phyloP scores from a whole-genome alignment of 1,140 invertebrate species.

The Caenorhabditis inopinata region DNA sequence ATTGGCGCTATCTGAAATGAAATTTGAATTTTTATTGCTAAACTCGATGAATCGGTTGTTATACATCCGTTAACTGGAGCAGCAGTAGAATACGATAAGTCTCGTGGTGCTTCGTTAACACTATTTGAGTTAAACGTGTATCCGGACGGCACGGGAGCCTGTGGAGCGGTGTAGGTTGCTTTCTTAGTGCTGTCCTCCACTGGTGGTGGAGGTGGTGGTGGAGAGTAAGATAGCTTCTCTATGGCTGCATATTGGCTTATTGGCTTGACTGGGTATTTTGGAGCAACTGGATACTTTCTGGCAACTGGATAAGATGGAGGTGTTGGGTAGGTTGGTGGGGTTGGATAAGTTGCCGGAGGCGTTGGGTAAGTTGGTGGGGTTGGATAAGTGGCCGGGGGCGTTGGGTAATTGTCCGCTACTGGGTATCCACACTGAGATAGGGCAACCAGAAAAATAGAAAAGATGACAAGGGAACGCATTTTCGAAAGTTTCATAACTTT shows the following conservation, averaged over 20 bases:
- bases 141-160: too few species aligned
- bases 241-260: neutral
- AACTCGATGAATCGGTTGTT: too few species aligned
- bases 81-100: too few species aligned
- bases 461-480: conserved; percentile 11
- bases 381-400: neutral
- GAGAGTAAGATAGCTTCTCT: neutral
- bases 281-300: neutral
- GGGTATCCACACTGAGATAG: neutral
- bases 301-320: neutral
- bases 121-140: neutral
- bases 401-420: neutral
- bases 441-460: neutral
- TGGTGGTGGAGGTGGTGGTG: conserved; percentile 15
- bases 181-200: too few species aligned
- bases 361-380: conserved; percentile 9
- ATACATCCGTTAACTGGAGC: too few species aligned
- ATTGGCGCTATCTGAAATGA: neutral
- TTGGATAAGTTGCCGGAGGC: too few species aligned
- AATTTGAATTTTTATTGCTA: too few species aligned
- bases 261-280: neutral
- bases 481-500: neutral
- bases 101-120: too few species aligned
- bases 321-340: neutral
- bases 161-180: too few species aligned